phyloP scores from a whole-genome alignment of 2,113 vertebrate genomes.

The Clupea harengus region DNA sequence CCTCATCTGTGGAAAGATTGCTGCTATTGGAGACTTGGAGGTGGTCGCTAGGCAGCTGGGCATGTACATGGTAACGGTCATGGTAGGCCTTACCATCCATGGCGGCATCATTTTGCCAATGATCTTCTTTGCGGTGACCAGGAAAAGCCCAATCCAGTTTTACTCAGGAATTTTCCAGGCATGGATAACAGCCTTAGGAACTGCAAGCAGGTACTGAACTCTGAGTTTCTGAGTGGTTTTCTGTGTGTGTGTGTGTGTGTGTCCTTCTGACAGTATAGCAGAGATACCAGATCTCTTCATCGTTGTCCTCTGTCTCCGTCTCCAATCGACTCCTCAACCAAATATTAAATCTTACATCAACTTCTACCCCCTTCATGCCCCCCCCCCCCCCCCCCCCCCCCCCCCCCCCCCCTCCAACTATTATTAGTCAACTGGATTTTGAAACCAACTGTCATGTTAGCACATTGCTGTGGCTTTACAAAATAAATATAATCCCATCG shows the following conservation, averaged over 20 bases:
- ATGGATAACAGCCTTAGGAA: constrained; percentile 82
- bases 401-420: background rate
- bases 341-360: background rate
- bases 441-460: constrained; percentile 64
- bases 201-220: constrained; percentile 74
- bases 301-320: background rate
- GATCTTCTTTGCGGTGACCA: constrained; percentile 75
- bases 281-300: background rate
- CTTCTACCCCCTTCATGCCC: background rate
- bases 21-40: constrained; percentile 78
- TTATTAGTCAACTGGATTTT: constrained; percentile 28
- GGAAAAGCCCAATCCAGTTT: constrained; percentile 76
- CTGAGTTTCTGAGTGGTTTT: background rate
- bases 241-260: too few relatives aligned
- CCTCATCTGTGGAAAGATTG: constrained; percentile 81
- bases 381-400: too few relatives aligned
- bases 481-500: constrained; percentile 62
- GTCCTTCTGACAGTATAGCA: too few relatives aligned
- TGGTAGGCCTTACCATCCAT: constrained; percentile 79
- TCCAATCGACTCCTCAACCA: background rate
- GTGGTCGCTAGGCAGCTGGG: constrained; percentile 76
- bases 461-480: constrained; percentile 43
- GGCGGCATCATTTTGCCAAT: constrained; percentile 75
- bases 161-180: constrained; percentile 82
- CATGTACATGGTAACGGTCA: constrained; percentile 83